Base-by-base conservation (phyloP, 2,888 invertebrate species). In the Tribolium freemani region DNA sequence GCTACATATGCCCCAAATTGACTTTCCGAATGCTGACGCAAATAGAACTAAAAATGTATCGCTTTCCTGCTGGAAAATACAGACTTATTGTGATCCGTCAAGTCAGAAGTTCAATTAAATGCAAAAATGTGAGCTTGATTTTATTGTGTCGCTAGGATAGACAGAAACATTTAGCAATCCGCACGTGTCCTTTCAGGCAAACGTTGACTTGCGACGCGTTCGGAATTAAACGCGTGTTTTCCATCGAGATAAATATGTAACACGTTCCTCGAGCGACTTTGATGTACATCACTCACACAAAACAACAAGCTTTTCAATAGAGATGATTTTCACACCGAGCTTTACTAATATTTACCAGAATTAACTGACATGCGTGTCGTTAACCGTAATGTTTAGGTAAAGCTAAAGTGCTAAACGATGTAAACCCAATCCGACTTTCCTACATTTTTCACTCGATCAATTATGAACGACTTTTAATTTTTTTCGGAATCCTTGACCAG, bases 401-500 rank as follows among this genome's bases (percentile, higher is more conserved):
- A 38, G 9, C 38, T 38, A 1, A 38, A 38, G 38, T 38, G 38
- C 38, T 38, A 38, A 38, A 38, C 38, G 38, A 38, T 38, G 38
- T 38, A 38, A 38, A 38, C 6, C n/a, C 9, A 38, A 38, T 38
- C 38, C 38, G 48, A 48, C 48, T 16, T 16, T 11, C 3, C 48
- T 48, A 6, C 48, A 11, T 48, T 16, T 48, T 48, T 48, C 13
- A 48, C 16, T 16, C 48, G 48, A 48, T 38, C 38, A 38, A 38
- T 38, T 38, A 38, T 38, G 38, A 38, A 38, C 8, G 26, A 69
- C 26, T 58, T 50, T 30, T n/a, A 9, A 20, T 44, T 13, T 38
- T 50, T 69, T 60, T 53, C 16, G n/a, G 5, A 20, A 50, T 66
- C 68, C 58, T 50, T 58, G 68, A 68, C 58, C 68, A 58, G 21